phyloP scores from a whole-genome alignment of 2,113 vertebrate genomes.

The Melanerpes aurifrons region DNA sequence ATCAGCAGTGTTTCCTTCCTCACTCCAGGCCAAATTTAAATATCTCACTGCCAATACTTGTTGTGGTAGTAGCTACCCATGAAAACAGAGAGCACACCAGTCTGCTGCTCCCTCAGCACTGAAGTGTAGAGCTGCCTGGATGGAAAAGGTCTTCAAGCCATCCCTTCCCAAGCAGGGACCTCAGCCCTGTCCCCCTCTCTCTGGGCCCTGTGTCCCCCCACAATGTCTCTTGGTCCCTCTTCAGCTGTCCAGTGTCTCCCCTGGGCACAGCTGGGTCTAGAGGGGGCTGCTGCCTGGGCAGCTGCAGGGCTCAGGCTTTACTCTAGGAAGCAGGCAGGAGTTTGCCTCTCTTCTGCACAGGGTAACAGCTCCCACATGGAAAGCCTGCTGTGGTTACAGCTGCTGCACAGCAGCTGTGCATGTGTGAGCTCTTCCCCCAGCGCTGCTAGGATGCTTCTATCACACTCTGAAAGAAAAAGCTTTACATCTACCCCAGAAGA shows the following conservation, averaged over 20 bases:
- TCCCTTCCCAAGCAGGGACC: not conserved
- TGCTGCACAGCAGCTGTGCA: not conserved
- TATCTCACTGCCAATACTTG: not conserved
- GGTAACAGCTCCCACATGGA: not conserved
- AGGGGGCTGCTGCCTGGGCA: not conserved
- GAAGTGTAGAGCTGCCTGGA: too few species aligned
- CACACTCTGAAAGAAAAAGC: not conserved
- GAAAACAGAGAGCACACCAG: not conserved
- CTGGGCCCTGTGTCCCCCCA: not conserved
- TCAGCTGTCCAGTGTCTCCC: not conserved
- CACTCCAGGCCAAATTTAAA: not conserved
- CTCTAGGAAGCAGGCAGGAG: not conserved
- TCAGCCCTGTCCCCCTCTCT: not conserved
- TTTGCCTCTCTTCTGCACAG: not conserved
- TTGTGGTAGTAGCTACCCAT: not conserved
- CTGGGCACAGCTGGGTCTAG: fast-evolving
- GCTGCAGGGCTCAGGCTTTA: not conserved
- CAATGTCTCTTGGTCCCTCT: not conserved
- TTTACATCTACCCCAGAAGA: not conserved
- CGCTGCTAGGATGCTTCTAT: not conserved
- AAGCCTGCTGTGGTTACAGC: not conserved
- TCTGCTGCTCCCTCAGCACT: not conserved
- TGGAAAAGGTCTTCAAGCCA: not conserved
- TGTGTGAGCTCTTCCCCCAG: not conserved
- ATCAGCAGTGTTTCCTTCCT: not conserved